A percentile compares a stretch with the other conserved stretches of the same genome.
phyloP scores from a whole-genome alignment of 37 sponge, comb jelly and placozoan genomes.

The Cladorhizidae sp. region DNA sequence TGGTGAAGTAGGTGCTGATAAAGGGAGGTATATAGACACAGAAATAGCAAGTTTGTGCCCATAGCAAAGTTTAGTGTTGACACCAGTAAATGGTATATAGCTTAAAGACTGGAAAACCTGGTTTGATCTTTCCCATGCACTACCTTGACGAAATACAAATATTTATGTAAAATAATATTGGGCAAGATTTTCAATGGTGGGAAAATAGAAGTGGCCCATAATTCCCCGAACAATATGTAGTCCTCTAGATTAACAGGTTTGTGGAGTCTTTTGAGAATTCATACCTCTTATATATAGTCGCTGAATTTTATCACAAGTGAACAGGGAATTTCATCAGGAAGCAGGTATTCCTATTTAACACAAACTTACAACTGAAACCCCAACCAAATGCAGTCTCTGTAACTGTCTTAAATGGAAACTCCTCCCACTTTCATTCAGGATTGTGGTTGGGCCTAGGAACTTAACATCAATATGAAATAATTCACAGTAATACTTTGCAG shows the following conservation, averaged over 20 bases:
- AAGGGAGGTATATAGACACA: too few relatives aligned
- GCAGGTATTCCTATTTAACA: not conserved
- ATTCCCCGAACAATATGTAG: not conserved
- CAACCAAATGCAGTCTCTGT: slow-evolving; percentile 41
- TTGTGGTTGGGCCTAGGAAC: not conserved
- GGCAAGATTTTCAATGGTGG: not conserved
- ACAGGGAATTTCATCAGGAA: too few relatives aligned
- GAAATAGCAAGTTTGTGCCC: too few relatives aligned
- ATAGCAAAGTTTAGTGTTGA: slow-evolving; percentile 35
- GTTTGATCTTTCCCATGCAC: not conserved
- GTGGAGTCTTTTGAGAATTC: too few relatives aligned
- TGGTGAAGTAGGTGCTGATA: too few relatives aligned
- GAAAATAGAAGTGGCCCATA: not conserved
- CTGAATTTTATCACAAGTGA: too few relatives aligned
- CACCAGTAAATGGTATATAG: slow-evolving; percentile 36
- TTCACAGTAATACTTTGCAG: too few relatives aligned
- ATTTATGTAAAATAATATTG: not conserved
- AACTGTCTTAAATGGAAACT: slow-evolving; percentile 17
- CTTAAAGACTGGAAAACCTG: slow-evolving; percentile 29
- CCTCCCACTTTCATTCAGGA: not conserved
- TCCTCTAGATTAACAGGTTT: too few relatives aligned
- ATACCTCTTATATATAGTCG: too few relatives aligned
- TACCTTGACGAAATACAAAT: not conserved
- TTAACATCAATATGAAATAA: not conserved
- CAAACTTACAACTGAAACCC: slow-evolving; percentile 32